phyloP scores from a whole-genome alignment of 2,113 vertebrate genomes.

The Corythaixoides concolor region DNA sequence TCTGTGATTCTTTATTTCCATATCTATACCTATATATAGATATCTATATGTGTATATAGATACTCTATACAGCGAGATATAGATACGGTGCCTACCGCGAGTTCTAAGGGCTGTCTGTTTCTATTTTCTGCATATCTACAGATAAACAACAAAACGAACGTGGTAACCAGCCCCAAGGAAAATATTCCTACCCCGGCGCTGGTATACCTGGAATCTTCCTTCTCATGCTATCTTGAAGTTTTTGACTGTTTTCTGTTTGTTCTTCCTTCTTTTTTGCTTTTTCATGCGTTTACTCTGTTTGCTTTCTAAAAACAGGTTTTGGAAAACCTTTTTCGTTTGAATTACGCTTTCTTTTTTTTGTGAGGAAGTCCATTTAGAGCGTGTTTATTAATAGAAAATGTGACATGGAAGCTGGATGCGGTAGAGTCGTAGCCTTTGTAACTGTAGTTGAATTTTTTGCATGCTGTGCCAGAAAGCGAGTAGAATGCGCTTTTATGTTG shows the following conservation, averaged over 20 bases:
- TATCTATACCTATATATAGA: slow-evolving; percentile 66
- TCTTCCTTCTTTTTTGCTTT: slow-evolving; percentile 36
- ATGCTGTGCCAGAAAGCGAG: slow-evolving; percentile 72
- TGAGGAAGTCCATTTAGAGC: slow-evolving; percentile 53
- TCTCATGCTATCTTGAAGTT: slow-evolving; percentile 72
- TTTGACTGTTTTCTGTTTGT: slow-evolving; percentile 72
- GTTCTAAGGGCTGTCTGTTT: slow-evolving; percentile 83
- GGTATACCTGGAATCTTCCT: slow-evolving; percentile 87
- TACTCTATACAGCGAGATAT: slow-evolving; percentile 52
- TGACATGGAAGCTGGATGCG: slow-evolving; percentile 57
- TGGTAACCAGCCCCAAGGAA: slow-evolving; percentile 97
- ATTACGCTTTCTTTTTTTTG: slow-evolving; percentile 28
- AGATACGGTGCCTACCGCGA: slow-evolving; percentile 44
- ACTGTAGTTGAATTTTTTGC: slow-evolving; percentile 61
- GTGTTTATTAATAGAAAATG: slow-evolving; percentile 66
- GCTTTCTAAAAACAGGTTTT: slow-evolving; percentile 58
- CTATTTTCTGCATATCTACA: slow-evolving; percentile 87
- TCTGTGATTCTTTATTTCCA: slow-evolving; percentile 63
- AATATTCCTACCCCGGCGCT: slow-evolving; percentile 91
- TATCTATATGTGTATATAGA: slow-evolving; percentile 54
- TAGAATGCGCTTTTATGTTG: slow-evolving; percentile 69
- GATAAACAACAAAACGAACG: slow-evolving; percentile 99
- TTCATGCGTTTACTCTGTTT: slow-evolving; percentile 55
- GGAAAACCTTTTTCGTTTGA: slow-evolving; percentile 35
- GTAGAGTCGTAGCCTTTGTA: slow-evolving; percentile 31